phyloP scores from a whole-genome alignment of 2,113 vertebrate genomes.

The Indicator maculatus region DNA sequence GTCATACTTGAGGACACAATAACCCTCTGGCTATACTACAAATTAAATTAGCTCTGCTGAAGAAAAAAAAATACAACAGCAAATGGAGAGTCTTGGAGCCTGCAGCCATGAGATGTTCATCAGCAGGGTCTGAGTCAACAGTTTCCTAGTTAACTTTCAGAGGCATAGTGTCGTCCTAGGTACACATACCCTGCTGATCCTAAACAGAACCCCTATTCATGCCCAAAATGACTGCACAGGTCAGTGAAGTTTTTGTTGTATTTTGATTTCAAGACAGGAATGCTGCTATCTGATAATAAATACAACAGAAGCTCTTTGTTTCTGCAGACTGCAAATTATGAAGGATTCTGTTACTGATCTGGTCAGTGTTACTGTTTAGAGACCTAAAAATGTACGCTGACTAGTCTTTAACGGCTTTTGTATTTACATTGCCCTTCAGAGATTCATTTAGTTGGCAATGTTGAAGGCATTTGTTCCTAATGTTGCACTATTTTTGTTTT shows the following conservation, averaged over 20 bases:
- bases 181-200: conserved; percentile 70
- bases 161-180: conserved; percentile 71
- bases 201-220: conserved; percentile 73
- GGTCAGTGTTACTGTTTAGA: conserved; percentile 22
- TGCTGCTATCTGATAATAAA: conserved; percentile 38
- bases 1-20: conserved; percentile 31
- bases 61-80: conserved; percentile 30
- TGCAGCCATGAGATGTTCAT: conserved; percentile 33
- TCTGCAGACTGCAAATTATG: conserved; percentile 6
- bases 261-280: conserved; percentile 65
- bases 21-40: conserved; percentile 76
- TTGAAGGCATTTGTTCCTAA: conserved; percentile 37
- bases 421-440: conserved; percentile 64
- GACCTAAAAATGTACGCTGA: background rate
- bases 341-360: background rate
- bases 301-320: conserved; percentile 46
- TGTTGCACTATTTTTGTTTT: conserved; percentile 66
- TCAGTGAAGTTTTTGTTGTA: conserved; percentile 72
- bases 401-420: conserved; percentile 26
- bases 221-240: conserved; percentile 67
- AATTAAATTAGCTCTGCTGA: conserved; percentile 77
- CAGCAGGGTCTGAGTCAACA: conserved; percentile 33
- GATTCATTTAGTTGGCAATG: conserved; percentile 44
- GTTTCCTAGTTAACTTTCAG: conserved; percentile 73
- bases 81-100: conserved; percentile 27